Evolutionary conservation across 2,113 vertebrate species (phyloP).

Genomic region (Phalacrocorax brasilianus): DNA sequence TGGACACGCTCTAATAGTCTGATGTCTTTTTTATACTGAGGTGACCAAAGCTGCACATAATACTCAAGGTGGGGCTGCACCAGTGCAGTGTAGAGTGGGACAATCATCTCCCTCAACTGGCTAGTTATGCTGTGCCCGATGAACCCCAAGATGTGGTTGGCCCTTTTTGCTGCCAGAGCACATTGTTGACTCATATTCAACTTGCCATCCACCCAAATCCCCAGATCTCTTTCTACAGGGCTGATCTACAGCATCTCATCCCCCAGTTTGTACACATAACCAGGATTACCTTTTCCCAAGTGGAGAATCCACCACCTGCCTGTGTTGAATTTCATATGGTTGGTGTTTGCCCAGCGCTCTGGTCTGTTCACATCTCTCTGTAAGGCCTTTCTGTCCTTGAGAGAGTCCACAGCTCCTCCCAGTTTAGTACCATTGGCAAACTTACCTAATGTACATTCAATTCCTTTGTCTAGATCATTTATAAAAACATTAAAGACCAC

Average conservation of each 20-base stretch:
- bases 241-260: too few relatives aligned
- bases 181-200: background rate
- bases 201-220: too few relatives aligned
- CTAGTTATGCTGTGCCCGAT: background rate
- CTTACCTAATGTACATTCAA: background rate
- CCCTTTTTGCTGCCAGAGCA: background rate
- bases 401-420: too few relatives aligned
- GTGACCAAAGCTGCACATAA: background rate
- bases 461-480: background rate
- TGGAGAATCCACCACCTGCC: background rate
- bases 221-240: too few relatives aligned
- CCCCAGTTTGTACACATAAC: background rate
- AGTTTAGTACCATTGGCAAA: background rate
- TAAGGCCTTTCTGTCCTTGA: too few relatives aligned
- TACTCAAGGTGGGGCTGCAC: background rate
- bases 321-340: too few relatives aligned
- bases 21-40: background rate
- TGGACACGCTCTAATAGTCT: background rate
- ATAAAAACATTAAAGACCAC: background rate
- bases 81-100: background rate
- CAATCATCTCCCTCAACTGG: too few relatives aligned
- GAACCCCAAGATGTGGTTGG: too few relatives aligned
- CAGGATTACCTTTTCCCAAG: background rate
- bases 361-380: too few relatives aligned
- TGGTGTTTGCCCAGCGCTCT: too few relatives aligned